Evolutionary conservation across 2,113 vertebrate species (phyloP).

Genomic region (Dermatemys mawii): DNA sequence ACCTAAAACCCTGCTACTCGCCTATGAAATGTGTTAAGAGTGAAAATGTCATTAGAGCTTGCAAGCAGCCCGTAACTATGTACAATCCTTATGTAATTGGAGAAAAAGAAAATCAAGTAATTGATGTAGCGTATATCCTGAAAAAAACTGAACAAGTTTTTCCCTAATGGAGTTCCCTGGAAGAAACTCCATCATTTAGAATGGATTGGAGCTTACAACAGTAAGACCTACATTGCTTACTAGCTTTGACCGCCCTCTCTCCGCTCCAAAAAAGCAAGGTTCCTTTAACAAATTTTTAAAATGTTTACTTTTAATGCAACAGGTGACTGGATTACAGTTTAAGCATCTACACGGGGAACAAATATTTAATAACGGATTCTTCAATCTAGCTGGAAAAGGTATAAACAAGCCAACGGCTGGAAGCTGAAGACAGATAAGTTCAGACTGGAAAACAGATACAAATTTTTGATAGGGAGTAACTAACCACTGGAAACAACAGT

Average conservation of each 20-base stretch:
- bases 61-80: not conserved
- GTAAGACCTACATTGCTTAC: not conserved
- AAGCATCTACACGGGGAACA: too few relatives aligned
- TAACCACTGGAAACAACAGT: not conserved
- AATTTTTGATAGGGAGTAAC: not conserved
- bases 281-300: not conserved
- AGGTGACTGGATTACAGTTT: too few relatives aligned
- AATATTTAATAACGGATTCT: too few relatives aligned
- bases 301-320: not conserved
- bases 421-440: not conserved
- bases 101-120: not conserved
- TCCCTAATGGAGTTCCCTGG: not conserved
- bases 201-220: not conserved
- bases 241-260: not conserved
- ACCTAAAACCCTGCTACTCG: not conserved
- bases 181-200: not conserved
- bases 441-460: not conserved
- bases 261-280: not conserved
- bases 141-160: not conserved
- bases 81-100: not conserved
- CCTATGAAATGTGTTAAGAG: not conserved
- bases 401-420: not conserved
- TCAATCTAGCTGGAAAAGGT: too few relatives aligned
- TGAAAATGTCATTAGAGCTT: not conserved
- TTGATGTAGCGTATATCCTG: not conserved